Evolutionary conservation across 2,113 vertebrate genomes (phyloP).

Genomic region (Pseudopodoces humilis): DNA sequence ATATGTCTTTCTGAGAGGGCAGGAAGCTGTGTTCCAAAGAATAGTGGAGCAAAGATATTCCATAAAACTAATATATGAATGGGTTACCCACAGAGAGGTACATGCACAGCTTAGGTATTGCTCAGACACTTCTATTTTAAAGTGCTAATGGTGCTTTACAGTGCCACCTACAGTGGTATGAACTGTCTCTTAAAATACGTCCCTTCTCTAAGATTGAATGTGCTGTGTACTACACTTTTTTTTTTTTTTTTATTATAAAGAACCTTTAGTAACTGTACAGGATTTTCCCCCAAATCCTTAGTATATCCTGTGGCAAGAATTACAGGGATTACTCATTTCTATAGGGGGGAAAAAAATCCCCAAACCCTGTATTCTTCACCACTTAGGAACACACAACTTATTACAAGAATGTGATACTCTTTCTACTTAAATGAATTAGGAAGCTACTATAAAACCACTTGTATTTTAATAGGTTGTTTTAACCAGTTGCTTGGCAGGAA

Average conservation of each 20-base stretch:
- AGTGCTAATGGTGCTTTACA: neutral
- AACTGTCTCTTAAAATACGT: neutral
- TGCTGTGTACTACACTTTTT: neutral
- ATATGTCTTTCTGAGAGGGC: accelerated
- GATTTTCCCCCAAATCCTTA: neutral
- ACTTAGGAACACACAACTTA: neutral
- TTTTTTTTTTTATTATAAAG: neutral
- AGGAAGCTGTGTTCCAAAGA: neutral
- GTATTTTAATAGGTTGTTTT: neutral
- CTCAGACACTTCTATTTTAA: neutral
- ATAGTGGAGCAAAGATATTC: neutral
- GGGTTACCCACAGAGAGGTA: neutral
- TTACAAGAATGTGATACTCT: neutral
- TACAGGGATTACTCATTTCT: neutral
- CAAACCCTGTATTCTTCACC: neutral
- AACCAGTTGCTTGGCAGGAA: neutral
- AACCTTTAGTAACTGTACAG: neutral
- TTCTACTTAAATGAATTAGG: neutral
- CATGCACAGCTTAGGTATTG: neutral
- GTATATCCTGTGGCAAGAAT: neutral
- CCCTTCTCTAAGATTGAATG: neutral
- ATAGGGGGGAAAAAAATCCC: neutral
- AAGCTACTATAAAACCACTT: neutral
- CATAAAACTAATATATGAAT: neutral
- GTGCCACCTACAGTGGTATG: neutral